Percentiles rank a stretch among this genome's conserved stretches.
Evolutionary conservation across 1,140 invertebrate genomes (phyloP).

Genomic region (Cotesia chilonis): DNA sequence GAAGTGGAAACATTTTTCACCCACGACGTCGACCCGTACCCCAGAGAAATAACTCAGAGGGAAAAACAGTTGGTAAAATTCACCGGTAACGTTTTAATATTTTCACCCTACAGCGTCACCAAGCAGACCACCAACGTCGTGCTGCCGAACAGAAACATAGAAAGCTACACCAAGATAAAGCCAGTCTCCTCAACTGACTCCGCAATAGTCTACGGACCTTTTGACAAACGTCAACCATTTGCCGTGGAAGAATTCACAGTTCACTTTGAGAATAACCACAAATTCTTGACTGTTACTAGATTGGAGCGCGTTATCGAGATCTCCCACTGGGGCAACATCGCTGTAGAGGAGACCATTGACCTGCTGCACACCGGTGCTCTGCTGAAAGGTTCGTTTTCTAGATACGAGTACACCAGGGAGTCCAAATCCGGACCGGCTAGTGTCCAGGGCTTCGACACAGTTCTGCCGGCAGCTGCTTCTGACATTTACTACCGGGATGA

Average conservation of each 20-base stretch:
- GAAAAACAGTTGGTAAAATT: conserved; percentile 94
- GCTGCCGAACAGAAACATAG: conserved; percentile 81
- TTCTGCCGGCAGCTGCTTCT: conserved; percentile 87
- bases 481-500: conserved; percentile 97
- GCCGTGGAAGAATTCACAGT: conserved; percentile 75
- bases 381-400: conserved; percentile 93
- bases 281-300: conserved; percentile 90
- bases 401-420: conserved; percentile 95
- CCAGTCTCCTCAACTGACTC: conserved; percentile 83
- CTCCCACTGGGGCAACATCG: conserved; percentile 99
- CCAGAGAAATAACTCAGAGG: conserved; percentile 86
- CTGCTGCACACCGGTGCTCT: conserved; percentile 91
- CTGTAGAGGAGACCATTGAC: conserved; percentile 94
- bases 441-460: conserved; percentile 91
- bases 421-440: conserved; percentile 84
- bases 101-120: conserved; percentile 80
- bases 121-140: conserved; percentile 85
- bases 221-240: conserved; percentile 75
- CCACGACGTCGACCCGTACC: conserved; percentile 82
- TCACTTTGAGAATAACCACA: conserved; percentile 97
- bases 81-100: conserved; percentile 84
- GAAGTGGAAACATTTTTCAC: conserved; percentile 81
- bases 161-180: conserved; percentile 87
- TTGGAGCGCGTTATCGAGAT: conserved; percentile 92
- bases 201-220: conserved; percentile 87